Evolutionary conservation across 2,797 vertebrate species (phyloP), one percentile per base, ranked within the genome.

Genomic region (Paramormyrops hopkinsi): DNA sequence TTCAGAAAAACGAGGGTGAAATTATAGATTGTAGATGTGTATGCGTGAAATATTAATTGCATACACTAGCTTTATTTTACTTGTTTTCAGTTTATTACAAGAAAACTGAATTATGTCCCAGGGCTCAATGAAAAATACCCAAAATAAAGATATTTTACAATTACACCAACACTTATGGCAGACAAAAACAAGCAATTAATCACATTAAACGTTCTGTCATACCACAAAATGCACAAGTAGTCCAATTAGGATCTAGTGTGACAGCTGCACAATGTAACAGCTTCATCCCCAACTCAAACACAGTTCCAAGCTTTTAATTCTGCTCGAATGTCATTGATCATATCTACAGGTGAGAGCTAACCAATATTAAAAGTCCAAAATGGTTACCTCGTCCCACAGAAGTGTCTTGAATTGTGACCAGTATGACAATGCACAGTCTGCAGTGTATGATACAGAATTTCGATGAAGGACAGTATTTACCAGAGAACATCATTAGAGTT

Each of bases 51-150:
- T 46, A 46, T 46, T 82, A 44, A 46, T 44, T 82, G 41, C 7
- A 82, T 44, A 82, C 19, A 46, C 19, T 82, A 46, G 7, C 29
- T 82, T n/a, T 82, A 44, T 79, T 53, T 54, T 17, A 33, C 9
- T 53, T 51, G 12, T 33, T 29, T 29, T 53, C 22, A 86, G 50
- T 86, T 86, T 54, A 86, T 92, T 90, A 88, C 83, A 82, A 2
- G 12, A 76, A 87, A 90, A 59, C 65, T 51, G 33, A 6, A 37
- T 73, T 79, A 22, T 46, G 83, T 25, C 2, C 0, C 12, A 14
- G 0, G 29, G 37, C 92, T 50, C 33, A 0, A 54, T 54, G 51
- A 86, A 86, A 22, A 33, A 53, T 41, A 17, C 76, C 17, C 73
- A 7, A 53, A 86, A 86, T 86, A 53, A 86, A 86, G 48, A 86